phyloP scores from a whole-genome alignment of 1,140 invertebrate genomes.

The Adelges cooleyi region DNA sequence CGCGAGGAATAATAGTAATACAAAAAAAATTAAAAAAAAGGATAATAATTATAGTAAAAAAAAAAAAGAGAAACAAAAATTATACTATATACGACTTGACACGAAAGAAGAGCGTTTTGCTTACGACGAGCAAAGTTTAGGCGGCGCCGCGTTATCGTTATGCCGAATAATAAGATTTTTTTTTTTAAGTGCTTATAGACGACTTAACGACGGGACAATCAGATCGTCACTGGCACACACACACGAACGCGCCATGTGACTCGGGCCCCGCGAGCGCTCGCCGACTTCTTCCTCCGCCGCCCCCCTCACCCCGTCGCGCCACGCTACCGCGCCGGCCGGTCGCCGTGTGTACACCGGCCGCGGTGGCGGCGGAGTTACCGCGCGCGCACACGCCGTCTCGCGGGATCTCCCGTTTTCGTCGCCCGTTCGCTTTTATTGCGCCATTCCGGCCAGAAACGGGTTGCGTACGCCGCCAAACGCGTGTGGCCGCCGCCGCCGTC shows the following conservation, averaged over 20 bases:
- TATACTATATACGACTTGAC: no score
- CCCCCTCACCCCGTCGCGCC: neutral
- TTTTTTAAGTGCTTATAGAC: neutral
- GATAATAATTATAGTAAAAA: no score
- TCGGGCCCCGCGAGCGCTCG: constrained; percentile 1
- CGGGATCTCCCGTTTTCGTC: constrained; percentile 20
- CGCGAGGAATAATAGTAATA: no score
- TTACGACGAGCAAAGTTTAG: neutral
- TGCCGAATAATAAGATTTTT: no score
- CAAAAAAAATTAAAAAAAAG: no score
- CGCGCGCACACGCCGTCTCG: constrained; percentile 5
- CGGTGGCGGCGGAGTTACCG: neutral
- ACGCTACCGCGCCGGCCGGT: neutral
- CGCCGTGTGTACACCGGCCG: neutral
- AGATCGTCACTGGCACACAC: constrained; percentile 24
- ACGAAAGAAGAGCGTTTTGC: no score
- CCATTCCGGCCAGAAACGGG: constrained; percentile 17
- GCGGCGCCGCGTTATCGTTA: neutral
- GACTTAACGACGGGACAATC: constrained; percentile 28
- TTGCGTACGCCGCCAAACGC: neutral
- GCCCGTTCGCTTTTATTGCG: constrained; percentile 22
- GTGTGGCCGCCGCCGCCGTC: neutral
- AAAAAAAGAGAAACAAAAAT: no score
- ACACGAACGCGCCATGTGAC: constrained; percentile 21
- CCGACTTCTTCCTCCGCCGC: neutral